Evolutionary conservation across 23 tunicate genomes (phyloP).

Genomic region (Halocynthia aurantium): DNA sequence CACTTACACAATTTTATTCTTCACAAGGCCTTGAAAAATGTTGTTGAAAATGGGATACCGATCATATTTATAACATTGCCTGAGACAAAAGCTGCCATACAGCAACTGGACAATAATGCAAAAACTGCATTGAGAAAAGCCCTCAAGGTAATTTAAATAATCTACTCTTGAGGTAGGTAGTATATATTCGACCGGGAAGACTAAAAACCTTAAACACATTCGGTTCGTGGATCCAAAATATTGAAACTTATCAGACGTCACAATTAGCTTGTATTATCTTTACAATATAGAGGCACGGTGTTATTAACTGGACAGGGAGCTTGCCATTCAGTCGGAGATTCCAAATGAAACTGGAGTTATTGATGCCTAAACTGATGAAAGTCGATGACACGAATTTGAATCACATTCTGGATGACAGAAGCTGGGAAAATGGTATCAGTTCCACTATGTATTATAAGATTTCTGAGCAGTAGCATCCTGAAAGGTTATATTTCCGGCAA

Average conservation of each 20-base stretch:
- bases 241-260: neutral
- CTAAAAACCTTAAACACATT: too few species aligned
- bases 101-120: neutral
- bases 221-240: too few species aligned
- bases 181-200: neutral
- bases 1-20: too few species aligned
- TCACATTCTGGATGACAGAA: too few species aligned
- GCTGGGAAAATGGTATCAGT: too few species aligned
- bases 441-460: too few species aligned
- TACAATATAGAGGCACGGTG: conserved; percentile 13
- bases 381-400: neutral
- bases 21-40: conserved; percentile 20
- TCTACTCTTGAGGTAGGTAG: neutral
- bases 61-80: conserved; percentile 15
- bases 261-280: neutral
- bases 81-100: neutral
- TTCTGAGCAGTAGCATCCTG: too few species aligned
- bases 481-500: too few species aligned
- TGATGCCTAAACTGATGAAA: conserved; percentile 21
- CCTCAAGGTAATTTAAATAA: neutral
- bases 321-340: conserved; percentile 5
- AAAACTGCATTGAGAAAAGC: conserved; percentile 9
- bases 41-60: conserved; percentile 1
- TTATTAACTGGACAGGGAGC: conserved; percentile 11
- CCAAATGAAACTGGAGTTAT: conserved; percentile 10